Evolutionary conservation across 1,140 invertebrate genomes (phyloP), one percentile per base, ranked within the genome.

Genomic region (Drosophila pachea): DNA sequence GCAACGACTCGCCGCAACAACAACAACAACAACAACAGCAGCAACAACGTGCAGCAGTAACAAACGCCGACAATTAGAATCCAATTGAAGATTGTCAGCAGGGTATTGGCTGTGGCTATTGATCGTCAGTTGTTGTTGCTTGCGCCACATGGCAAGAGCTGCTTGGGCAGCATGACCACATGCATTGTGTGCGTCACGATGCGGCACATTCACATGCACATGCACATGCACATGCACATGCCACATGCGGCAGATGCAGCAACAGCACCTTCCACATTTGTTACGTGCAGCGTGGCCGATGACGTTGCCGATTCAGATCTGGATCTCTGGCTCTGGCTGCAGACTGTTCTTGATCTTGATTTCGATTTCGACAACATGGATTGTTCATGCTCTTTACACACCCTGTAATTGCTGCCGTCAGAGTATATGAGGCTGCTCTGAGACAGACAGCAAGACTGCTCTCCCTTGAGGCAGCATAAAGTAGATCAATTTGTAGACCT

Each of bases 361-460:
- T 86, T 86, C 82, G 81, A 86, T 84, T 84, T 79, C 73, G 69
- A 73, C 81, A 49, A 86, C 81, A 86, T 86, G 82, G 68, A 86
- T 74, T 50, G 62, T 40, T 68, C 71, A 54, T 61, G 45, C 40
- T 48, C 56, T 29, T 62, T 11, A 1, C 14, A n/a, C 35, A 52
- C 49, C 32, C 49, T 16, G 32, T 9, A 36, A 14, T 4, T 33
- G 7, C 12, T 33, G 29, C 5, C 12, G n/a, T 5, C 2, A 0
- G 31, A 31, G 8, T 32, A 47, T 47, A 29, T 43, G 53, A 35
- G 22, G 22, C 22, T 1, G 22, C 22, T 22, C 22, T 22, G 22
- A 22, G 22, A 3, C 22, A 22, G 22, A 22, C 22, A 22, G n/a
- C n/a, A n/a, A n/a, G n/a, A n/a, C n/a, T n/a, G n/a, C n/a, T n/a